phyloP scores from a whole-genome alignment of 2,113 vertebrate genomes.

The Corydoras maculifer region DNA sequence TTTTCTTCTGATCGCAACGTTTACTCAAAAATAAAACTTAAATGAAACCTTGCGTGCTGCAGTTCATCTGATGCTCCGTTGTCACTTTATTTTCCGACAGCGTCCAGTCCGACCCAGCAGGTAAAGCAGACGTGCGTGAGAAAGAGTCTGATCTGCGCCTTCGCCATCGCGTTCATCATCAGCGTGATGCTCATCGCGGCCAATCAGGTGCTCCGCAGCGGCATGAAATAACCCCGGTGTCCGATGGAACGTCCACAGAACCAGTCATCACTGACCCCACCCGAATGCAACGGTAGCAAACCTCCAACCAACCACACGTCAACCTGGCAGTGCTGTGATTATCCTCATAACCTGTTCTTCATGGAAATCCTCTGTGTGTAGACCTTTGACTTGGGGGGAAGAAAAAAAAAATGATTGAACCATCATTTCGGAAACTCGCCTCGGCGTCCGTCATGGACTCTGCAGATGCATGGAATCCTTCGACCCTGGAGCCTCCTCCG shows the following conservation, averaged over 20 bases:
- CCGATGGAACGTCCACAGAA: conserved; percentile 36
- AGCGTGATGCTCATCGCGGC: conserved; percentile 97
- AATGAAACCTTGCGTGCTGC: too few relatives aligned
- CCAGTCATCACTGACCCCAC: conserved; percentile 26
- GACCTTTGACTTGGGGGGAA: background rate
- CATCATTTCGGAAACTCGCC: conserved; percentile 1
- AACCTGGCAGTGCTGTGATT: conserved; percentile 21
- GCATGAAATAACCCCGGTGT: conserved; percentile 78
- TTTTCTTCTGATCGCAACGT: too few relatives aligned
- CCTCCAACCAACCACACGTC: conserved; percentile 9
- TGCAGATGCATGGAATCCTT: conserved; percentile 30
- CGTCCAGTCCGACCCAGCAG: conserved; percentile 91
- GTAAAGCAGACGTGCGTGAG: conserved; percentile 95
- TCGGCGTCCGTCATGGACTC: background rate
- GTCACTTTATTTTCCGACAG: conserved; percentile 30
- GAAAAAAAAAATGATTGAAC: background rate
- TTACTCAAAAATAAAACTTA: too few relatives aligned
- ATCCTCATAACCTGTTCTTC: conserved; percentile 4
- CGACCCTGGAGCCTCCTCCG: conserved; percentile 38
- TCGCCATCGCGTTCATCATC: conserved; percentile 97
- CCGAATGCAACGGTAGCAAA: conserved; percentile 30
- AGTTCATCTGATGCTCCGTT: background rate
- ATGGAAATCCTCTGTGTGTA: conserved; percentile 3
- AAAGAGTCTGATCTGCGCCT: conserved; percentile 95
- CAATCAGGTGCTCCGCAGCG: conserved; percentile 94